These are phyloP conservation scores for Pomacea maculata DNA, from an alignment of 1,140 invertebrate species.

Conservation along the genomic window DNA sequence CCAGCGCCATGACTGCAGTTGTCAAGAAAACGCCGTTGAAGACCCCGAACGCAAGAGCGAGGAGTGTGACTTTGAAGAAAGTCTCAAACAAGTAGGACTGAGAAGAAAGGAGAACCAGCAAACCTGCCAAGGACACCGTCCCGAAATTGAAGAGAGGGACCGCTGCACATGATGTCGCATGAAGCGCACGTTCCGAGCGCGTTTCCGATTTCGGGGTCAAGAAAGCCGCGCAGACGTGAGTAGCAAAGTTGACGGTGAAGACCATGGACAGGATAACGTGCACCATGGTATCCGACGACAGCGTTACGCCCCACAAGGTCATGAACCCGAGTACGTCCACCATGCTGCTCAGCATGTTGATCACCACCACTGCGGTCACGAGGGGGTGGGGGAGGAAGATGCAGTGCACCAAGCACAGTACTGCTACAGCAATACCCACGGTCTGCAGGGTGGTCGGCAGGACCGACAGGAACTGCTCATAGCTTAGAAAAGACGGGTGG, in stretches of 20 bases:
- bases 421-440: conserved; percentile 85
- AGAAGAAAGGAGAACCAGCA: conserved; percentile 85
- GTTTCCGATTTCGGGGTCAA: conserved; percentile 76
- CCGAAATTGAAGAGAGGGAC: conserved; percentile 94
- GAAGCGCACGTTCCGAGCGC: conserved; percentile 76
- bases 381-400: conserved; percentile 94
- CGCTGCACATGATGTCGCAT: conserved; percentile 88
- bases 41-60: conserved; percentile 93
- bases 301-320: conserved; percentile 91
- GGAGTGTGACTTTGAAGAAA: conserved; percentile 97
- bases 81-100: conserved; percentile 96
- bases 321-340: conserved; percentile 96
- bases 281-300: conserved; percentile 98
- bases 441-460: conserved; percentile 91
- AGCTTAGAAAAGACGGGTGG: conserved; percentile 44
- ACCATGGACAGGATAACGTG: conserved; percentile 98
- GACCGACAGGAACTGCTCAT: conserved; percentile 85
- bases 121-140: conserved; percentile 89
- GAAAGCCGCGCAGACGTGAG: conserved; percentile 96
- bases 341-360: conserved; percentile 95
- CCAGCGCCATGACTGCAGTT: conserved; percentile 84
- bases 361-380: conserved; percentile 92
- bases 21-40: conserved; percentile 92
- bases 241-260: conserved; percentile 97
- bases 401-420: conserved; percentile 94